phyloP scores from a whole-genome alignment of 2,113 vertebrate genomes.

The Myanophis thanlyinensis region DNA sequence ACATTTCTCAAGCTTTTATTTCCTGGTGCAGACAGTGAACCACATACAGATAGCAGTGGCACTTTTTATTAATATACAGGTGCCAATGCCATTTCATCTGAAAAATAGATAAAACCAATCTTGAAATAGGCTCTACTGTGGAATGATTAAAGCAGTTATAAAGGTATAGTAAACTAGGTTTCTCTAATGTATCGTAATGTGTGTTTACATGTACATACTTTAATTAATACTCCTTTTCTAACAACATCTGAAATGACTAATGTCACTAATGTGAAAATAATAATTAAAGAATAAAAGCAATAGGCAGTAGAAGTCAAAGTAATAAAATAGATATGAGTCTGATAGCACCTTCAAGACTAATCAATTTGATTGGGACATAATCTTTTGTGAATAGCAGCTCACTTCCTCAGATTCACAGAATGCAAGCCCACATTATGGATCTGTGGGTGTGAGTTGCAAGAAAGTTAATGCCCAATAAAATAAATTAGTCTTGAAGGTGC shows the following conservation, averaged over 20 bases:
- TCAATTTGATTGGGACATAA: not conserved
- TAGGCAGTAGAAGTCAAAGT: not conserved
- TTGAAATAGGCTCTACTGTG: not conserved
- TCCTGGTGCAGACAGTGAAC: not conserved
- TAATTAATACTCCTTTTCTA: not conserved
- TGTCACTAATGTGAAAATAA: not conserved
- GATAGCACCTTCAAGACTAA: not conserved
- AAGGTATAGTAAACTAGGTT: not conserved
- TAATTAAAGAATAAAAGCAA: not conserved
- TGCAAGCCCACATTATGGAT: not conserved
- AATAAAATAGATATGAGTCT: not conserved
- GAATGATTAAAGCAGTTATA: not conserved
- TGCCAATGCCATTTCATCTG: not conserved
- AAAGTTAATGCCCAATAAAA: not conserved
- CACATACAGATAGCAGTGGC: not conserved
- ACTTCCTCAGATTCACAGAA: not conserved
- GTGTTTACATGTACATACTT: not conserved
- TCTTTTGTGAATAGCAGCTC: not conserved
- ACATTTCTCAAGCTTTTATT: not conserved
- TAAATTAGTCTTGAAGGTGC: not conserved
- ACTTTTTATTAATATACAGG: not conserved
- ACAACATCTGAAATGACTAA: not conserved
- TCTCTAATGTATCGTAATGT: not conserved
- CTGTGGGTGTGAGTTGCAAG: not conserved
- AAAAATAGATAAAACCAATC: not conserved